These are phyloP conservation scores for Coccyzus lansbergi DNA, from an alignment of 2,797 vertebrate genomes.

Conservation along the genomic window DNA sequence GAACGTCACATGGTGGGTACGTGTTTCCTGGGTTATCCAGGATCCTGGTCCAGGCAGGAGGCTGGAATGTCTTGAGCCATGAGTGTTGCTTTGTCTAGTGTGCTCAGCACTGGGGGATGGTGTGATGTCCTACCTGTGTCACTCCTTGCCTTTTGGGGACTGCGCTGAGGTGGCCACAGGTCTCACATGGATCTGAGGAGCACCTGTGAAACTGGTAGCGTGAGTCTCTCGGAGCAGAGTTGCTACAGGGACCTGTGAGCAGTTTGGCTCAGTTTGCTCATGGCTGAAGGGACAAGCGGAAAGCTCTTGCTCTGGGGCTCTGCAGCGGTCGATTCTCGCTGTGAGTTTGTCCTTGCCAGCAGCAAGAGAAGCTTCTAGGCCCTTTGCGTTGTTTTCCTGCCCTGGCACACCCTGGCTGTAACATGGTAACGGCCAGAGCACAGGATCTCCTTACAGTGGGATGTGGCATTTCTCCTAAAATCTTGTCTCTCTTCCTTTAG, in stretches of 20 bases:
- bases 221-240: neutral
- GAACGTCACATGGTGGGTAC: fast-evolving
- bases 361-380: slow-evolving; percentile 13
- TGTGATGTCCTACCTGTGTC: neutral
- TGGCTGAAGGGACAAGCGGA: neutral
- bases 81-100: fast-evolving
- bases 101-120: fast-evolving
- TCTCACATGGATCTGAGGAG: fast-evolving
- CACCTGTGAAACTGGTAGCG: neutral
- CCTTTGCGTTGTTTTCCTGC: neutral
- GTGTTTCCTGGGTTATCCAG: neutral
- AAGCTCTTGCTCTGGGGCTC: neutral
- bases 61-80: fast-evolving
- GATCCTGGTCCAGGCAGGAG: neutral
- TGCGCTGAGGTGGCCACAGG: fast-evolving
- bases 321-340: neutral
- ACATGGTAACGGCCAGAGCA: neutral
- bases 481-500: slow-evolving; percentile 6
- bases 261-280: neutral
- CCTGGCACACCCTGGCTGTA: neutral
- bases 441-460: neutral
- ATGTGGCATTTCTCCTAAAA: slow-evolving; percentile 40
- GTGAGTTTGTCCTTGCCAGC: slow-evolving; percentile 19
- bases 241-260: neutral
- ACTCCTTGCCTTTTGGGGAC: neutral